Percentiles rank a stretch among this genome's conserved stretches.
These are phyloP conservation scores for Acanthococcus lagerstroemiae DNA, from an alignment of 2,888 invertebrate genomes.

Conservation along the genomic window DNA sequence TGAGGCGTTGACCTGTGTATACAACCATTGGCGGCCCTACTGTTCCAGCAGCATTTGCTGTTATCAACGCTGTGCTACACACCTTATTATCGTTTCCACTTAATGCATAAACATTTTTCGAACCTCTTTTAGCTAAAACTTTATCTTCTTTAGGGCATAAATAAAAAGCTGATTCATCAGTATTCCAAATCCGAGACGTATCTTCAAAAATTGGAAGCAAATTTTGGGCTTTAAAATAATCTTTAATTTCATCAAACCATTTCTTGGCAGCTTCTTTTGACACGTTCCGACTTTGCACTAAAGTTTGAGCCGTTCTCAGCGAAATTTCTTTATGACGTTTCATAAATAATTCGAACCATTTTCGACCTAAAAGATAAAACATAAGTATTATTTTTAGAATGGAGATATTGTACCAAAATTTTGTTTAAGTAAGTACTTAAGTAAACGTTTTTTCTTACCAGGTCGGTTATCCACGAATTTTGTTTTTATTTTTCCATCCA, in stretches of 20 bases:
- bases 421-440: too few relatives aligned
- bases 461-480: too few relatives aligned
- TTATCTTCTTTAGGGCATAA: neutral
- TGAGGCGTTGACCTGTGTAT: neutral
- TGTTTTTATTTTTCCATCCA: too few relatives aligned
- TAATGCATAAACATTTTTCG: neutral
- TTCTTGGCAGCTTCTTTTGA: neutral
- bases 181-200: neutral
- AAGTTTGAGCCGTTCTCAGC: neutral
- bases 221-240: neutral
- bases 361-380: neutral
- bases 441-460: too few relatives aligned
- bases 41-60: neutral
- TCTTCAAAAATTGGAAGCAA: neutral
- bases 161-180: neutral
- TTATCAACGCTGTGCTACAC: neutral
- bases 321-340: neutral
- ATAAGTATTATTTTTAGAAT: too few relatives aligned
- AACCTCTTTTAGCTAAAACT: neutral
- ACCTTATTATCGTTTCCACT: neutral
- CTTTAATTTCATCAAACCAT: neutral
- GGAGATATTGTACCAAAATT: too few relatives aligned
- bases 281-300: neutral
- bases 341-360: neutral
- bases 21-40: neutral